Base-by-base conservation (phyloP, 2,113 vertebrate species). In the Meriones unguiculatus region DNA sequence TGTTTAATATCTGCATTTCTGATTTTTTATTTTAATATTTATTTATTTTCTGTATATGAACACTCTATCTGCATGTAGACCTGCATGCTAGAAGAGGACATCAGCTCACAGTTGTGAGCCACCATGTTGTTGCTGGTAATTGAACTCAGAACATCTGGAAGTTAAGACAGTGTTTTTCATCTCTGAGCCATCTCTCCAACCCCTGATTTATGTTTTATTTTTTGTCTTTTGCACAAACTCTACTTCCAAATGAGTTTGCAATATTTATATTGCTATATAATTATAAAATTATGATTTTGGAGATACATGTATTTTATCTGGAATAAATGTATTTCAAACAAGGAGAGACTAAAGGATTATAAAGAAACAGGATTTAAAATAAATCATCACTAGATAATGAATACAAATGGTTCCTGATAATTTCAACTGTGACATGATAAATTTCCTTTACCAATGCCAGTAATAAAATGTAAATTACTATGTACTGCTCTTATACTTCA, bases 201-300 rank as follows among this genome's bases (percentile, higher is more conserved):
- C 11, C 57, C 57, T 73, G n/a, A 73, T 73, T 41, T 73, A n/a
- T 24, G 10, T 10, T 8, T n/a, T 72, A n/a, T 20, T 62, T 24
- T 24, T 35, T 32, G n/a, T 73, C 32, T 87, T 93, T 14, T 28
- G 57, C 94, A 81, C 75, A 92, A 92, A 59, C 38, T 89, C 24
- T 30, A n/a, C 41, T 87, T 90, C 17, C 46, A 89, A 75, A 15
- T 28, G 76, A 81, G 15, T 84, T 46, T 80, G 69, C 52, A 50
- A 2, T 92, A 92, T 87, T 96, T 95, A 64, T 38, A 90, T 65
- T 91, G 89, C 20, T 73, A 4, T 46, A 80, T 54, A 65, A 81
- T 59, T n/a, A 87, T 82, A 65, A 54, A 85, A 89, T 90, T 97
- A 89, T 84, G 38, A 95, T 86, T 85, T 90, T 96, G 93, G 86